Conservation (phyloP, 2,888 invertebrate species). For the Megamerina dolium region DNA sequence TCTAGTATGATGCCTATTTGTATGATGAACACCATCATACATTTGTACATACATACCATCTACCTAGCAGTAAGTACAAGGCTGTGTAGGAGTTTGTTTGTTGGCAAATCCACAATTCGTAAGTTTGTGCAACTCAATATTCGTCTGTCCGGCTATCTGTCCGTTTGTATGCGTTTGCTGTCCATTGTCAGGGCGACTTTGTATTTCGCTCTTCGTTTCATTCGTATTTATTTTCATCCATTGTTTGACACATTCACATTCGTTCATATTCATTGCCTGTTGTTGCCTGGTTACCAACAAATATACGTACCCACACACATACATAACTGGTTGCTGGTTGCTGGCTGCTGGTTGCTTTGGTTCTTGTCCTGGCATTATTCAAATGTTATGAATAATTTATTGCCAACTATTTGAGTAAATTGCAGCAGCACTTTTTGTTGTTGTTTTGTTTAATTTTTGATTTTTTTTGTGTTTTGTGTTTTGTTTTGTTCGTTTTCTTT, state of each 20-base stretch:
- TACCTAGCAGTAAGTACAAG: too few relatives aligned
- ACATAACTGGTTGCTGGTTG: constrained; percentile 2
- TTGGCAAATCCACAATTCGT: too few relatives aligned
- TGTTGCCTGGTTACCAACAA: not conserved
- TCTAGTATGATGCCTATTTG: too few relatives aligned
- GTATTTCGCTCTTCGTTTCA: not conserved
- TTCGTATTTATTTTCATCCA: not conserved
- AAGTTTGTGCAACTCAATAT: too few relatives aligned
- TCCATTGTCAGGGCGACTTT: not conserved
- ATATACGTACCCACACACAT: too few relatives aligned
- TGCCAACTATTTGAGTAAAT: constrained; percentile 3
- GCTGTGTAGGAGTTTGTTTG: too few relatives aligned
- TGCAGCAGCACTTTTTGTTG: too few relatives aligned
- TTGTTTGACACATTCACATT: constrained; percentile 1
- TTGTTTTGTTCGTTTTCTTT: too few relatives aligned
- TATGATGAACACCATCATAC: too few relatives aligned
- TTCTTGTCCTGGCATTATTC: not conserved
- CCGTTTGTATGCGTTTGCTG: too few relatives aligned
- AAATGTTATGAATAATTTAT: constrained; percentile 11
- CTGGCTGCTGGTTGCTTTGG: not conserved
- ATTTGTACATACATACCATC: not conserved
- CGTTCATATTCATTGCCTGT: not conserved
- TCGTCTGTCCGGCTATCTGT: not conserved
- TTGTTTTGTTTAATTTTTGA: too few relatives aligned
- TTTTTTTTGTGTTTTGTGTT: too few relatives aligned